Conservation (phyloP, 2,113 vertebrate species). For the Psittacula cyanocephala region DNA sequence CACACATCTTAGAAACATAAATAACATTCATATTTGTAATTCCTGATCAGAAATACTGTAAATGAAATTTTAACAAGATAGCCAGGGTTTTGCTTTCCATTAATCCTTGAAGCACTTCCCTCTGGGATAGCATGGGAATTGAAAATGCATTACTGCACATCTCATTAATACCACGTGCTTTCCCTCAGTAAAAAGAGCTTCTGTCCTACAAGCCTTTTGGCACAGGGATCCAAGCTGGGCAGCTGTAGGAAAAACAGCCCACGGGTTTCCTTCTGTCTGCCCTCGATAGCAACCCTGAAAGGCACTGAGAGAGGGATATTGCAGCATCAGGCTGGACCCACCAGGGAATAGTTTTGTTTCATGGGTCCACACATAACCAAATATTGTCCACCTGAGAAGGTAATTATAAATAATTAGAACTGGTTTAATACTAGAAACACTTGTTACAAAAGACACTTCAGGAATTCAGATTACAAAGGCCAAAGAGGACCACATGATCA, state of each 20-base stretch:
- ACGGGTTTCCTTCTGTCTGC: background rate
- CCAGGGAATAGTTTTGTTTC: background rate
- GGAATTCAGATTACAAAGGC: background rate
- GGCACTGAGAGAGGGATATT: background rate
- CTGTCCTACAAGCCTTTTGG: background rate
- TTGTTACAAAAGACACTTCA: background rate
- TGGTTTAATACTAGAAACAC: background rate
- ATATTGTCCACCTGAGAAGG: background rate
- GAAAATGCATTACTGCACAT: slow-evolving; percentile 20
- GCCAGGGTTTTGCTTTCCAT: slow-evolving; percentile 9
- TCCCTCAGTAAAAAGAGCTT: background rate
- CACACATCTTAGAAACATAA: background rate
- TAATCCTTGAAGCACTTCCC: slow-evolving; percentile 16
- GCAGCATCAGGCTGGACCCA: background rate
- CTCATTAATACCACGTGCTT: background rate
- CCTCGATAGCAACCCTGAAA: background rate
- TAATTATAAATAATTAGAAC: background rate
- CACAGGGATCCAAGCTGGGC: background rate
- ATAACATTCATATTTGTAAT: background rate
- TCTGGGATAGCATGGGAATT: background rate
- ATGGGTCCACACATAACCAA: background rate
- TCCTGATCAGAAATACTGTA: background rate
- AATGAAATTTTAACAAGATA: slow-evolving; percentile 37
- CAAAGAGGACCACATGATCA: background rate
- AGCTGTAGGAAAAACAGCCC: background rate